Evolutionary conservation across 1,140 invertebrate species (phyloP), one percentile per base, ranked within the genome.

Genomic region (Archegozetes longisetosus): DNA sequence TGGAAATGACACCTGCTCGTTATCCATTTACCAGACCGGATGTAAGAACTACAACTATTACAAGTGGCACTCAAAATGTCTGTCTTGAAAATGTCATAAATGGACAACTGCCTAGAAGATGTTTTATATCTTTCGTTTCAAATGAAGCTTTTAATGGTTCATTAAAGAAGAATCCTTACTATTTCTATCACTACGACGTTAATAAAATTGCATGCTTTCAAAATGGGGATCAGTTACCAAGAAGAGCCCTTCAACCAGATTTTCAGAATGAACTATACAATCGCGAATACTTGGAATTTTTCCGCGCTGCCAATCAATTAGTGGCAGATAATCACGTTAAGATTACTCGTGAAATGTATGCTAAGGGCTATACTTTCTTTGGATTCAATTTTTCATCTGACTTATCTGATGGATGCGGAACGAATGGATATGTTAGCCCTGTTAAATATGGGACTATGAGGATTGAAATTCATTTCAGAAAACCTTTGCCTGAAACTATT

Each of bases 61-160:
- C 58, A 17, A 46, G 23, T 22, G 64, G 62, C 4, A 59, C 60
- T 26, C 4, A 60, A 17, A 48, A 56, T 47, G 22, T 51, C 25
- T 61, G 23, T 32, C 65, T 65, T 29, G 62, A 65, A 54, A 62
- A 62, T 25, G 25, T 67, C n/a, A 49, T 67, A 12, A 55, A 29
- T 2, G 62, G 64, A 0, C 53, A 56, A 28, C 17, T 66, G 17
- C 66, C 65, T 48, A 48, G 59, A 57, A 12, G 59, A 23, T 2
- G 24, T 14, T 55, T 65, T n/a, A 46, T 67, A n/a, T 53, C 14
- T 0, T 13, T 66, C 0, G 54, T 67, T 3, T 1, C 3, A 26
- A 61, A 60, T 47, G 6, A n/a, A 27, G 58, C 49, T 50, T 22
- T 67, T 52, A 56, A 32, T 17, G 58, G 58, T 12, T 29, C 60